Conservation (phyloP, 2,113 vertebrate genomes). For the Stegostoma tigrinum region DNA sequence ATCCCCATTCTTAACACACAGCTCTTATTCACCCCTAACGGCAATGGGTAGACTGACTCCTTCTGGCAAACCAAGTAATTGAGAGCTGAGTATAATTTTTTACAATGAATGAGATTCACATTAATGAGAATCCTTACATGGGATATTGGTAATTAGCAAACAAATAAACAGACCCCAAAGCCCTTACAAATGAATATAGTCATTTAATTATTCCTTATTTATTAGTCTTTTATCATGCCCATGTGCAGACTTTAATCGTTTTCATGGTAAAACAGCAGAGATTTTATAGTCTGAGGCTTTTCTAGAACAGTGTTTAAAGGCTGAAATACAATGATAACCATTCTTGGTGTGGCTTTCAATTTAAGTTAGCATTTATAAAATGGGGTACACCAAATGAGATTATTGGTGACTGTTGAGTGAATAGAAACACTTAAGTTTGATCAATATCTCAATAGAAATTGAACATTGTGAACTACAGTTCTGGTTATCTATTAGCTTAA, state of each 20-base stretch:
- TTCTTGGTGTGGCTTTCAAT: background rate
- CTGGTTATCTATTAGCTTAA: background rate
- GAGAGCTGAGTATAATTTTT: background rate
- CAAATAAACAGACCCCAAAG: background rate
- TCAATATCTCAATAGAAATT: background rate
- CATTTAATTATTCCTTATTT: background rate
- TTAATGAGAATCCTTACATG: background rate
- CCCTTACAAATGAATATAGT: background rate
- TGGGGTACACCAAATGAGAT: background rate
- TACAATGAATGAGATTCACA: background rate
- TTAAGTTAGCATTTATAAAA: background rate
- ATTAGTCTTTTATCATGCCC: background rate
- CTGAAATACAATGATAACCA: background rate
- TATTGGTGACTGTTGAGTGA: background rate
- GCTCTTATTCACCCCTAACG: background rate
- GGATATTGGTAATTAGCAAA: background rate
- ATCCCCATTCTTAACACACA: background rate
- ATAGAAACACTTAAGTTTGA: background rate
- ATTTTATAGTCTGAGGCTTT: background rate
- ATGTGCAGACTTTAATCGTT: background rate
- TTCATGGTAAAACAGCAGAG: background rate
- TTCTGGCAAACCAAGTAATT: background rate
- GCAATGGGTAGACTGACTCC: background rate
- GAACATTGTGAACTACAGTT: background rate
- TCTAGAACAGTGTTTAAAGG: background rate